These are phyloP conservation scores for Cryptotermes secundus DNA, from an alignment of 1,140 invertebrate genomes.

Conservation along the genomic window DNA sequence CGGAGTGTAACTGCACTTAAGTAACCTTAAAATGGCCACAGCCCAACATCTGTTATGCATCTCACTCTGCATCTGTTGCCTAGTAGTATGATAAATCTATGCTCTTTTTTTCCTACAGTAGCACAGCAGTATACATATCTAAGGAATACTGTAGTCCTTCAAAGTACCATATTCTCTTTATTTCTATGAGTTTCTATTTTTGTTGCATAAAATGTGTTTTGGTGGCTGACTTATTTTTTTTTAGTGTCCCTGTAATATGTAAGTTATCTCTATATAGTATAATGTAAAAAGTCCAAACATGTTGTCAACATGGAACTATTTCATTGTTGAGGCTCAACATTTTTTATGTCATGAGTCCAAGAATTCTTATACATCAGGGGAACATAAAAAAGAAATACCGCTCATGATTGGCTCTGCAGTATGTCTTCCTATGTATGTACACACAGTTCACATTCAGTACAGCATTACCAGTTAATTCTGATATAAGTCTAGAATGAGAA, in stretches of 20 bases:
- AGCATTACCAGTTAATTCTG: too few relatives aligned
- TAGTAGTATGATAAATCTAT: conserved; percentile 1
- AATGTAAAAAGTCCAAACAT: not conserved
- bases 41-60: not conserved
- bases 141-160: not conserved
- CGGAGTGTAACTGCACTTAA: conserved; percentile 24
- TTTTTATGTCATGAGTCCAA: too few relatives aligned
- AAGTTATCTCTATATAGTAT: not conserved
- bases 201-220: conserved; percentile 14
- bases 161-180: not conserved
- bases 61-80: conserved; percentile 14
- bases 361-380: too few relatives aligned
- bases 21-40: conserved; percentile 22
- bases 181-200: not conserved
- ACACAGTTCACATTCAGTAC: too few relatives aligned
- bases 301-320: not conserved
- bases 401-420: too few relatives aligned
- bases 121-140: not conserved
- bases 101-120: not conserved
- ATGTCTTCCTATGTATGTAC: too few relatives aligned
- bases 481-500: too few relatives aligned
- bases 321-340: not conserved
- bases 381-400: too few relatives aligned
- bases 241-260: conserved; percentile 9
- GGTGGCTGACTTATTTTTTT: not conserved